These are phyloP conservation scores for Hermatobates lingyangjiaoensis DNA, from an alignment of 1,140 invertebrate species.

Conservation along the genomic window DNA sequence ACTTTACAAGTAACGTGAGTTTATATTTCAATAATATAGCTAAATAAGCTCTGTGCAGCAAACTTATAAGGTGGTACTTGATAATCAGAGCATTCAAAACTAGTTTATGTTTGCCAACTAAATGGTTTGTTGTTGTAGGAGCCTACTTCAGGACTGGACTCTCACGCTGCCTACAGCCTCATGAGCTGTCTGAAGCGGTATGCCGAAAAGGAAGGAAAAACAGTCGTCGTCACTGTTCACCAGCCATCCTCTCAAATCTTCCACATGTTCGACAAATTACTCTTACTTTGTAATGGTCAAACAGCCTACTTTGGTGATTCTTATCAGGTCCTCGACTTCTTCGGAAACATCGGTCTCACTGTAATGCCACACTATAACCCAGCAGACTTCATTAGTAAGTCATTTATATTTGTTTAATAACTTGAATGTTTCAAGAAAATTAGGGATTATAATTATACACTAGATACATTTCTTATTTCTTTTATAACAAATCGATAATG, in stretches of 20 bases:
- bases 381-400: slow-evolving; percentile 71
- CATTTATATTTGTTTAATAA: no score
- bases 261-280: slow-evolving; percentile 63
- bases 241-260: slow-evolving; percentile 79
- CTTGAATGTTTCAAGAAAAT: no score
- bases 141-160: slow-evolving; percentile 70
- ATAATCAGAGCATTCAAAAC: no score
- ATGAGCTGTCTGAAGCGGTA: slow-evolving; percentile 56
- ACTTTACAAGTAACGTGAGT: no score
- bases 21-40: no score
- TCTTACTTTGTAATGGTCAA: slow-evolving; percentile 54
- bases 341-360: slow-evolving; percentile 48
- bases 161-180: slow-evolving; percentile 55
- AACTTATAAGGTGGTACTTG: no score
- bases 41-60: no score
- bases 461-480: no score
- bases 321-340: slow-evolving; percentile 56
- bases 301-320: slow-evolving; percentile 63
- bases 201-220: slow-evolving; percentile 58
- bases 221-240: slow-evolving; percentile 63
- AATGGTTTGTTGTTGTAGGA: slow-evolving; percentile 43
- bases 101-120: no score
- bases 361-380: slow-evolving; percentile 68
- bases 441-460: no score
- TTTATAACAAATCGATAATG: no score